Base-by-base conservation (phyloP, 2,113 vertebrate genomes). In the Lucifuga dentata region DNA sequence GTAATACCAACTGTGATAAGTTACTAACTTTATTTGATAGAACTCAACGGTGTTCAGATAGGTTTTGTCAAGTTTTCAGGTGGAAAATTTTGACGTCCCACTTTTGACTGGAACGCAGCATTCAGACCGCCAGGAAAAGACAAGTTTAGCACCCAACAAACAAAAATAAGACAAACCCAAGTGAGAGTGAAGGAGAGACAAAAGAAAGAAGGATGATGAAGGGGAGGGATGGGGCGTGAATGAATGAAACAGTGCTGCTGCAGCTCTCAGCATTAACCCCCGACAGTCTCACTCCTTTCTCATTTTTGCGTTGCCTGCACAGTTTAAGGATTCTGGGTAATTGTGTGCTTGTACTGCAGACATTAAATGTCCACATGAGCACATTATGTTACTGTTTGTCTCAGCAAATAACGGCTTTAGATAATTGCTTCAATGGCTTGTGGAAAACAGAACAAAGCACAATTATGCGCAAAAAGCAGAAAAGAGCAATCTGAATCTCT, bases 221-320 rank as follows among this genome's bases (percentile, higher is more conserved):
- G 5, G 21, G 44, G 35, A 20, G 36, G 56, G 36, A 50, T 45
- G 55, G 38, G 63, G 38, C 44, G 16, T 46, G 62, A 40, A 51
- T 40, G 49, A 58, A 82, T 66, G 55, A 62, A 29, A 70, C 32
- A 17, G 55, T 40, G 3, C 12, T 1, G 11, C 8, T 5, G 29
- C 12, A n/a, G 55, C 29, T 8, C 56, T 76, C 45, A 53, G 24
- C n/a, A 15, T 63, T 63, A 49, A 63, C 46, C 56, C 64, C 36
- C 44, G 60, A 78, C 49, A 39, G 16, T 40, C 33, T 6, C 1
- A 3, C 12, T 5, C 41, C 39, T 39, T 75, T 29, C 32, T 19
- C 15, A 11, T 17, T 39, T 45, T 55, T 64, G 20, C 36, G 41
- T 38, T 12, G 5, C 33, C 35, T 51, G 23, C 2, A 46, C 8